These are phyloP conservation scores for Mustelus asterias DNA, from an alignment of 2,113 vertebrate genomes.

Conservation along the genomic window DNA sequence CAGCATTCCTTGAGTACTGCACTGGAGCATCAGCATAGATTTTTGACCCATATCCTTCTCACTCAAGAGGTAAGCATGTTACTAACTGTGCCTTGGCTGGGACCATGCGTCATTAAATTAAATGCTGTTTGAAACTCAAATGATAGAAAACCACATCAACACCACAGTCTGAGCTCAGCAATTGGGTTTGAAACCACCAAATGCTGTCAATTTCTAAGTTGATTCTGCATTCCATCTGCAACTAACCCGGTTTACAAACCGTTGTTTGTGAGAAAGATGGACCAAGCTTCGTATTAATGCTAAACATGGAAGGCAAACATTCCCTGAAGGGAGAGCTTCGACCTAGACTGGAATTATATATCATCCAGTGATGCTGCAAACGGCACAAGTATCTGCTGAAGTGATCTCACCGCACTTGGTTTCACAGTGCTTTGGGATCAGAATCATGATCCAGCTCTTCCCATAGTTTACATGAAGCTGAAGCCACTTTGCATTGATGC, in stretches of 20 bases:
- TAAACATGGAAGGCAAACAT: neutral
- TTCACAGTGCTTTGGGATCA: neutral
- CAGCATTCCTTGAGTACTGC: too few relatives aligned
- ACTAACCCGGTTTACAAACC: neutral
- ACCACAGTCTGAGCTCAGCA: neutral
- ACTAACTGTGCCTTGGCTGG: too few relatives aligned
- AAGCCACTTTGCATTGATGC: too few relatives aligned
- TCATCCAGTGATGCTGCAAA: neutral
- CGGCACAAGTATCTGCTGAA: neutral
- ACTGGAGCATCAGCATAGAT: too few relatives aligned
- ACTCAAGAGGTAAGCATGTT: too few relatives aligned
- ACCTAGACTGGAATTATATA: neutral
- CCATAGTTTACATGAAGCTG: too few relatives aligned
- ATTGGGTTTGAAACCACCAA: neutral
- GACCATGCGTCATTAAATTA: neutral
- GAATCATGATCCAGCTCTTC: neutral
- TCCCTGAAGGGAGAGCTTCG: neutral
- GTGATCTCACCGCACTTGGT: neutral
- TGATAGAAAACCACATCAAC: too few relatives aligned
- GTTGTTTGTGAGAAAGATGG: neutral
- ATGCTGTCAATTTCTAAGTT: neutral
- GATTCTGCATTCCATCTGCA: neutral
- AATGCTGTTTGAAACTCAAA: neutral
- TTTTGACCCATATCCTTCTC: too few relatives aligned
- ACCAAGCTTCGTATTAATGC: neutral